Conservation (phyloP, 2,797 vertebrate genomes). For the Neosilurus mollespiculum region DNA sequence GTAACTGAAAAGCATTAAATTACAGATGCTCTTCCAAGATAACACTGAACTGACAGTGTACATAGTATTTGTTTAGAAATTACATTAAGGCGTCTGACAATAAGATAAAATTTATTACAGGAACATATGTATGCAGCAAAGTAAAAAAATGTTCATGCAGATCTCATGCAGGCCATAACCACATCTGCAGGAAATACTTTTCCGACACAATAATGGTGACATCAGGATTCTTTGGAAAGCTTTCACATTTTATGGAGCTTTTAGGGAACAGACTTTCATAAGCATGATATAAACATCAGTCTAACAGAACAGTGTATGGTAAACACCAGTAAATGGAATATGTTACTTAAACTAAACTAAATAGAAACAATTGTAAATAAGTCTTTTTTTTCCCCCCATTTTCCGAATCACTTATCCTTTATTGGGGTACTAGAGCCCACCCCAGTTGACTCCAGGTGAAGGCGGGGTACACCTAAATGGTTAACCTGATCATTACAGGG, state of each 20-base stretch:
- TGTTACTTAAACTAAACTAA: not conserved
- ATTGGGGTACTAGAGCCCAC: too few relatives aligned
- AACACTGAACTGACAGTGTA: not conserved
- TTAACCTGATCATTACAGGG: too few relatives aligned
- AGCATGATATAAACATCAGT: not conserved
- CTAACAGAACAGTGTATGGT: not conserved
- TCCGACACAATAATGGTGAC: not conserved
- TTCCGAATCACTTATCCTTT: too few relatives aligned
- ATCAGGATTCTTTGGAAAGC: not conserved
- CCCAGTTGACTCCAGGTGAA: too few relatives aligned
- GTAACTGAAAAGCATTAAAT: not conserved
- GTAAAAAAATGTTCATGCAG: not conserved
- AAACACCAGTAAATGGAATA: not conserved
- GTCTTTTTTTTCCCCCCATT: too few relatives aligned
- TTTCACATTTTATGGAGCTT: not conserved
- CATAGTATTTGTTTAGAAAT: not conserved
- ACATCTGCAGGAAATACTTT: slow-evolving; percentile 9
- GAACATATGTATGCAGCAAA: not conserved
- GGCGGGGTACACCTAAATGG: too few relatives aligned
- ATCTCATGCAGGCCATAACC: not conserved
- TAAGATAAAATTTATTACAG: not conserved
- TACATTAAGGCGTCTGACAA: not conserved
- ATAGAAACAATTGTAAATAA: too few relatives aligned
- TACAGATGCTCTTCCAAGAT: not conserved
- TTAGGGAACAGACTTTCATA: not conserved